phyloP scores from a whole-genome alignment of 2,888 invertebrate genomes.

The Conistra vaccinii region DNA sequence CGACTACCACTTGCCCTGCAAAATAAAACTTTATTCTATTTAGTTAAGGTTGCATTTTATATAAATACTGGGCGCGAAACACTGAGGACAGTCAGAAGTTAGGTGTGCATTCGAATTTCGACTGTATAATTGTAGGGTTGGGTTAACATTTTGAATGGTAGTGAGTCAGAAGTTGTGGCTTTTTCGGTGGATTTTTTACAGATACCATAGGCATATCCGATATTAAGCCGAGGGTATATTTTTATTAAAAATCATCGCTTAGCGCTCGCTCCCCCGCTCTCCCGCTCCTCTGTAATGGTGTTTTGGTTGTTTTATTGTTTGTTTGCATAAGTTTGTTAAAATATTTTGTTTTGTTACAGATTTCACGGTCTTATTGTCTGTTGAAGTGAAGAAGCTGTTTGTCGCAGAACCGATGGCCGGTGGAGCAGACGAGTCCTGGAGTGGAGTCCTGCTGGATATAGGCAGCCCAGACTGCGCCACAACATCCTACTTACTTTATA shows the following conservation, averaged over 20 bases:
- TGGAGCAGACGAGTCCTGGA: too few species aligned
- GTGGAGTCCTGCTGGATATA: too few species aligned
- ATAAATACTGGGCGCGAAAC: neutral
- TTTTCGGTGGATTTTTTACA: slow-evolving; percentile 22
- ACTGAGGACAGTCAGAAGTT: neutral
- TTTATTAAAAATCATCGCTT: slow-evolving; percentile 88
- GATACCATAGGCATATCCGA: slow-evolving; percentile 80
- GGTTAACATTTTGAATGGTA: slow-evolving; percentile 12
- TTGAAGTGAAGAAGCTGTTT: too few species aligned
- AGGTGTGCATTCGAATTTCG: slow-evolving; percentile 9
- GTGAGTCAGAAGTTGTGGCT: neutral
- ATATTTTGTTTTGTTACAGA: slow-evolving; percentile 52
- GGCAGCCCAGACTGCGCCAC: too few species aligned
- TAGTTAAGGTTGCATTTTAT: slow-evolving; percentile 21
- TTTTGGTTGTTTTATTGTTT: slow-evolving; percentile 76
- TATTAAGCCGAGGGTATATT: slow-evolving; percentile 83
- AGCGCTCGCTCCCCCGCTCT: slow-evolving; percentile 63
- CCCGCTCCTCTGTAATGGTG: slow-evolving; percentile 70
- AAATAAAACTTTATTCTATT: slow-evolving; percentile 40
- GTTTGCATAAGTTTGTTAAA: slow-evolving; percentile 68
- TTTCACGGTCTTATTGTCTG: slow-evolving; percentile 50
- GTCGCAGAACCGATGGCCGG: too few species aligned
- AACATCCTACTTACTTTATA: too few species aligned
- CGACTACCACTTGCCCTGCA: neutral
- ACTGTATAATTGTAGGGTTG: neutral